A percentile compares a stretch with the other conserved stretches of the same genome.
phyloP scores from a whole-genome alignment of 2,888 invertebrate genomes.

The Diplolepis rosae region DNA sequence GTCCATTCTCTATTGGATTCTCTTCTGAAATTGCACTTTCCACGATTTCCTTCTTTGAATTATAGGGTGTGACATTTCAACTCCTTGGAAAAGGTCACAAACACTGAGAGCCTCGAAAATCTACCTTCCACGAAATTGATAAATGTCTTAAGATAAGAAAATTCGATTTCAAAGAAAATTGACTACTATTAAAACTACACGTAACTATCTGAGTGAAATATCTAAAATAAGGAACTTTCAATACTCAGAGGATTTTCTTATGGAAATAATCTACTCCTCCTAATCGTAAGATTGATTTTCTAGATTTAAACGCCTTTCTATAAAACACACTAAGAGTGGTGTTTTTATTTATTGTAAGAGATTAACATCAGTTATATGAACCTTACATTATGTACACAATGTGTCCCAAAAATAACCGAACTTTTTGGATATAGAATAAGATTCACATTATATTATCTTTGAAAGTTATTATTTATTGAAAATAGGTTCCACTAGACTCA shows the following conservation, averaged over 20 bases:
- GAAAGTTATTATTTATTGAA: too few relatives aligned
- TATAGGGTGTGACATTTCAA: background rate
- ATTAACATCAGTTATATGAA: conserved; percentile 6
- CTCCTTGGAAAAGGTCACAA: background rate
- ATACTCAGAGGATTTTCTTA: background rate
- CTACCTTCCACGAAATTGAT: background rate
- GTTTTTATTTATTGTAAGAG: background rate
- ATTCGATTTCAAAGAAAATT: too few relatives aligned
- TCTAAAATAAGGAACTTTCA: background rate
- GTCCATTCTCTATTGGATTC: background rate
- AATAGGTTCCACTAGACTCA: too few relatives aligned
- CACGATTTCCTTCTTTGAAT: background rate
- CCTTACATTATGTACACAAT: background rate
- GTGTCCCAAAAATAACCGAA: too few relatives aligned
- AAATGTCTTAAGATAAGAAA: background rate
- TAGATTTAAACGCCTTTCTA: background rate
- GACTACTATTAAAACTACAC: background rate
- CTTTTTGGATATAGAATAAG: too few relatives aligned
- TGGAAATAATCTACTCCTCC: background rate
- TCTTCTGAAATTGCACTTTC: background rate
- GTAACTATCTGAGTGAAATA: background rate
- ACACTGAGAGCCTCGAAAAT: background rate
- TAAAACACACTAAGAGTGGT: background rate
- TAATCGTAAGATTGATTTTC: background rate
- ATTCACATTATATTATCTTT: too few relatives aligned